Percentiles rank a stretch among this genome's conserved stretches.
phyloP scores from a whole-genome alignment of 2,888 invertebrate species.

The Drosophila acutilabella region DNA sequence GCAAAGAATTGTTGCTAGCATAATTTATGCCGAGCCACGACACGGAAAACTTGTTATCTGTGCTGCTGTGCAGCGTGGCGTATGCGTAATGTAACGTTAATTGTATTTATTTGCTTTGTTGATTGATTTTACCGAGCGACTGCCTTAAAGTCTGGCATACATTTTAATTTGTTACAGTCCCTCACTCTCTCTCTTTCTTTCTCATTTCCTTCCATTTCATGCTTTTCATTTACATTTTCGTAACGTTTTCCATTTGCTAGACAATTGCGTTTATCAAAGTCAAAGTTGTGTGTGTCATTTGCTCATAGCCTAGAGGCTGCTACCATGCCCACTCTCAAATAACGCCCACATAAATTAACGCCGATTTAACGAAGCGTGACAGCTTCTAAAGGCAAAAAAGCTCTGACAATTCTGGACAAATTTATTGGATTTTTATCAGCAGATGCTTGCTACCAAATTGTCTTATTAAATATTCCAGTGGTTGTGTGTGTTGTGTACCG shows the following conservation, averaged over 20 bases:
- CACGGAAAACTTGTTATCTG: not conserved
- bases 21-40: conserved; percentile 60
- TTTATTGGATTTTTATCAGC: conserved; percentile 73
- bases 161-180: conserved; percentile 14
- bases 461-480: conserved; percentile 57
- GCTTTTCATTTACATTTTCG: conserved; percentile 13
- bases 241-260: conserved; percentile 37
- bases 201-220: not conserved
- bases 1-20: conserved; percentile 59
- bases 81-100: conserved; percentile 74
- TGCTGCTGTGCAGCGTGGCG: conserved; percentile 53
- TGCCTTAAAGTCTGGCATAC: conserved; percentile 15
- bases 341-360: conserved; percentile 73
- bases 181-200: not conserved
- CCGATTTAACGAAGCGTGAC: conserved; percentile 70
- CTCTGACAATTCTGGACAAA: conserved; percentile 59
- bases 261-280: conserved; percentile 76
- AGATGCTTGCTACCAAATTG: conserved; percentile 31
- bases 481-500: conserved; percentile 21
- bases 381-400: conserved; percentile 28
- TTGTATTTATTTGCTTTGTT: conserved; percentile 76
- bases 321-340: conserved; percentile 6
- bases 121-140: conserved; percentile 64
- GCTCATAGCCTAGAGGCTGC: conserved; percentile 27
- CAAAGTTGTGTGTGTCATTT: conserved; percentile 60